A percentile compares a stretch with the other conserved stretches of the same genome.
These are phyloP conservation scores for Eustalomyia histrio DNA, from an alignment of 2,888 invertebrate species.

Conservation along the genomic window DNA sequence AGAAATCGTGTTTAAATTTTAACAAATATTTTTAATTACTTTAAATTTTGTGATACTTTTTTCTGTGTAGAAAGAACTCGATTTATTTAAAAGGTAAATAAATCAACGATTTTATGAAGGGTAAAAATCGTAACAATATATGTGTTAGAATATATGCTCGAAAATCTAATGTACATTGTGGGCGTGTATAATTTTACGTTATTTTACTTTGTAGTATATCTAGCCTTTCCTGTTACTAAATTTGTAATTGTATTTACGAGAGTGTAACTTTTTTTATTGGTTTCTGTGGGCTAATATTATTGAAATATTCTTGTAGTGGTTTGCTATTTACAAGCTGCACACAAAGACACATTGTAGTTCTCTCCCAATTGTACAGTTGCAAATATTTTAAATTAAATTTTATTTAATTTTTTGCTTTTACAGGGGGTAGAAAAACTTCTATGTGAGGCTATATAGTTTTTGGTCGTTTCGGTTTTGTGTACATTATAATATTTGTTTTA, in stretches of 20 bases:
- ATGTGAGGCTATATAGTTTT: slow-evolving; percentile 30
- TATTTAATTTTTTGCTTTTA: slow-evolving; percentile 10
- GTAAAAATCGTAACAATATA: too few relatives aligned
- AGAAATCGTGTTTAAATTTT: too few relatives aligned
- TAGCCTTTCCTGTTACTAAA: slow-evolving; percentile 28
- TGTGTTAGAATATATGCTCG: slow-evolving; percentile 8
- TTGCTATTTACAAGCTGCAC: slow-evolving; percentile 28
- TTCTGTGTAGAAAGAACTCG: too few relatives aligned
- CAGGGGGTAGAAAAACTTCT: slow-evolving; percentile 7
- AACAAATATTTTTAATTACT: too few relatives aligned
- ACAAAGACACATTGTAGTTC: neutral
- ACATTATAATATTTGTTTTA: slow-evolving; percentile 59
- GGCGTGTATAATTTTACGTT: slow-evolving; percentile 51
- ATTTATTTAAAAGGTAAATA: too few relatives aligned
- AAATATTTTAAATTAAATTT: slow-evolving; percentile 28
- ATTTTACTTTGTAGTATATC: slow-evolving; percentile 43
- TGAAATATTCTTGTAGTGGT: slow-evolving; percentile 57
- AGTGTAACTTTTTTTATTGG: slow-evolving; percentile 44
- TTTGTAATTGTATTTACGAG: slow-evolving; percentile 6
- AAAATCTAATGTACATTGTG: slow-evolving; percentile 49
- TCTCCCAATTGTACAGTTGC: slow-evolving; percentile 19
- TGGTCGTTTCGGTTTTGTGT: slow-evolving; percentile 54
- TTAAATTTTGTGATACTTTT: too few relatives aligned
- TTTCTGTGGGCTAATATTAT: slow-evolving; percentile 55
- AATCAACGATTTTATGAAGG: too few relatives aligned